A percentile compares a stretch with the other conserved stretches of the same genome.
These are phyloP conservation scores for Slavum lentiscoides DNA, from an alignment of 2,888 invertebrate species.

Conservation along the genomic window DNA sequence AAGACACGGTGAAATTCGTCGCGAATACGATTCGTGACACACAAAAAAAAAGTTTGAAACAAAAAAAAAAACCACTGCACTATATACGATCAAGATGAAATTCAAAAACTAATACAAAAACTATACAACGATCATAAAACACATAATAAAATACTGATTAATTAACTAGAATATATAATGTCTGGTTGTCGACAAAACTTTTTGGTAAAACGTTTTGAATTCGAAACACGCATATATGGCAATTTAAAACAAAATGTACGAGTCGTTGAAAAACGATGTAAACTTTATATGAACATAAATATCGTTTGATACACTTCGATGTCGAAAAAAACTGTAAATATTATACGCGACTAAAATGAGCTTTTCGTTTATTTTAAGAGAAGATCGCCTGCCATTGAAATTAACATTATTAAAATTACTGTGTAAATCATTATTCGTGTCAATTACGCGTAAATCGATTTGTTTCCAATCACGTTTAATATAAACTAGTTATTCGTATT, in stretches of 20 bases:
- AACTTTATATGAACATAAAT: neutral
- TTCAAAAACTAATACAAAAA: constrained; percentile 10
- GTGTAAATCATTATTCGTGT: too few relatives aligned
- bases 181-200: constrained; percentile 20
- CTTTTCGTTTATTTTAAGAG: too few relatives aligned
- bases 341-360: too few relatives aligned
- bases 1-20: constrained; percentile 2
- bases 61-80: neutral
- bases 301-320: too few relatives aligned
- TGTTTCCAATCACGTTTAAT: constrained; percentile 1
- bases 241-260: constrained; percentile 9
- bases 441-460: neutral
- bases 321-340: too few relatives aligned
- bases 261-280: constrained; percentile 14
- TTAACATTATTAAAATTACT: too few relatives aligned
- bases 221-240: neutral
- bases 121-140: constrained; percentile 18
- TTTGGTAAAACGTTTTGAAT: constrained; percentile 14
- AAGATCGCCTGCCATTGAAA: too few relatives aligned
- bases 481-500: constrained; percentile 10
- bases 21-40: neutral
- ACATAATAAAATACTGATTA: neutral
- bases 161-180: neutral
- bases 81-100: neutral
- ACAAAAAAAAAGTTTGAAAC: constrained; percentile 4